phyloP scores from a whole-genome alignment of 2,113 vertebrate genomes.

The Urocynchramus pylzowi region DNA sequence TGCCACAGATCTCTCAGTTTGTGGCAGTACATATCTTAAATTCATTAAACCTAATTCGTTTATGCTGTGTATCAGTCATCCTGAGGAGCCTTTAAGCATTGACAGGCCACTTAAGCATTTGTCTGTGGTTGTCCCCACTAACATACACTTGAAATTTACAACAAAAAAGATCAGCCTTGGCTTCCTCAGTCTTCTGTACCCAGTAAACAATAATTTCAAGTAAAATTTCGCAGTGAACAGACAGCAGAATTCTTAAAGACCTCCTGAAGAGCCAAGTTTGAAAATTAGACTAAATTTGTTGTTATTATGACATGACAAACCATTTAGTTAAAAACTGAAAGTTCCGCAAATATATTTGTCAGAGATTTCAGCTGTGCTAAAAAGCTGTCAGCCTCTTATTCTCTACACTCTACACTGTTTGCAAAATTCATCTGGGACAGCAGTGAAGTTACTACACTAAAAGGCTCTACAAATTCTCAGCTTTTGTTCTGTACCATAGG shows the following conservation, averaged over 20 bases:
- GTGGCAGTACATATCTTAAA: not conserved
- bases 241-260: not conserved
- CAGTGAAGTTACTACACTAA: not conserved
- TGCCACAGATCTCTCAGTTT: not conserved
- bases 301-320: conserved; percentile 40
- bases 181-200: not conserved
- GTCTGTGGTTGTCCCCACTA: not conserved
- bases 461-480: not conserved
- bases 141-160: not conserved
- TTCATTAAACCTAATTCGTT: not conserved
- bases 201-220: not conserved
- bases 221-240: not conserved
- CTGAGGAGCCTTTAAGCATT: not conserved
- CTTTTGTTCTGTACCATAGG: not conserved
- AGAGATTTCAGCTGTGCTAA: conserved; percentile 3
- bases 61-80: not conserved
- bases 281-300: conserved; percentile 16
- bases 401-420: not conserved
- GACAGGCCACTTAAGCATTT: not conserved
- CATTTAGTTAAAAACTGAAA: conserved; percentile 14
- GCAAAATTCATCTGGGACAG: conserved; percentile 10
- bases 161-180: not conserved
- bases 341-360: conserved; percentile 13
- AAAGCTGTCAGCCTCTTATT: not conserved
- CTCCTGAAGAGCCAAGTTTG: not conserved